Base-by-base conservation (phyloP, 2,113 vertebrate species). In the Hydropotes inermis region DNA sequence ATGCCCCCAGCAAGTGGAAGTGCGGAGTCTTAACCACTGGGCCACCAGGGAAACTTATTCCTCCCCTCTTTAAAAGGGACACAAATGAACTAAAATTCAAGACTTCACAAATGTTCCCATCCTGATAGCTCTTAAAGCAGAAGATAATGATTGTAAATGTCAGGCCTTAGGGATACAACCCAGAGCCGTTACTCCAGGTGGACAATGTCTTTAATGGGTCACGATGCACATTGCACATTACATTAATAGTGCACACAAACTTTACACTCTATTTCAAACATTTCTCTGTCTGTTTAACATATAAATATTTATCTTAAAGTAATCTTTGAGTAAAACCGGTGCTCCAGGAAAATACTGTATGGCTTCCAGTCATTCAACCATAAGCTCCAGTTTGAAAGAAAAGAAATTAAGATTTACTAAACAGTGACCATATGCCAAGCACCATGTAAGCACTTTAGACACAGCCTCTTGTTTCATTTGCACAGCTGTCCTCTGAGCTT, bases 251-350 rank as follows among this genome's bases (percentile, higher is more conserved):
- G 0, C 25, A n/a, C 2, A 58, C 60, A 61, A 19, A 89, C 25
- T 78, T 84, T 47, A 17, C n/a, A 67, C 85, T 92, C 88, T n/a
- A 39, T 50, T 94, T 61, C 60, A 89, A 96, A 94, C 55, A 94
- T 45, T 50, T 58, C 39, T 82, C 91, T 95, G 94, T 93, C 70
- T 90, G 81, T 89, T 84, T 90, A 81, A 89, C 64, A 54, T 86
- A 78, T 45, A 96, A 88, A 95, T 78, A 92, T 94, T 95, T 95
- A 54, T 81, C 93, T 91, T 91, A 89, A 96, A 97, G 94, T 91
- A 78, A 96, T 91, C 57, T 88, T 87, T 33, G 88, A 84, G 79
- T 87, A 83, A 94, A 87, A 94, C n/a, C 15, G 91, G 58, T 19
- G n/a, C 33, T 91, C 57, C 30, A 43, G 79, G 78, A 74, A 94